Evolutionary conservation across 2,888 invertebrate species (phyloP), one percentile per base, ranked within the genome.

Genomic region (Stegana nigrithorax): DNA sequence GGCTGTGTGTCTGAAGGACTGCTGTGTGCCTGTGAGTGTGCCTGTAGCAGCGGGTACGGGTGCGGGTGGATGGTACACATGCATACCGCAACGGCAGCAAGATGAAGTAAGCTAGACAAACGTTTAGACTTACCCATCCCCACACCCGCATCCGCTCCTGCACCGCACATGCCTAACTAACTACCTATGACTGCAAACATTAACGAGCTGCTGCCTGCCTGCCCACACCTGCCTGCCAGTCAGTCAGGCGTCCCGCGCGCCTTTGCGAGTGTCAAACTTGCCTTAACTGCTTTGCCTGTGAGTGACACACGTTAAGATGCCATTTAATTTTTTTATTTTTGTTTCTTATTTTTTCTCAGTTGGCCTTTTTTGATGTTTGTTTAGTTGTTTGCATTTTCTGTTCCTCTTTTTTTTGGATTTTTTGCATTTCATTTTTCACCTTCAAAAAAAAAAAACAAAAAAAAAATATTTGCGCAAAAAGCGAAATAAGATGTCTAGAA

Each of bases 251-350:
- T 8, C 14, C 47, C 23, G 10, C 23, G 12, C n/a, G 21, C 8
- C 8, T 10, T 17, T 23, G 14, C 10, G 25, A 23, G 8, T 47
- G 25, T 23, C 47, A 21, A 12, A 47, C 10, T n/a, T 47, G 23
- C 2, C 47, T 47, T 23, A 23, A 47, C 12, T 44, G 21, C 17
- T 2, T 17, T 47, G 67, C 50, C 63, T 62, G 50, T 63, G 25
- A 21, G 25, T 47, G 47, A 47, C 47, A 21, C 21, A 44, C 44
- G n/a, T 44, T 44, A 19, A 44, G n/a, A 17, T 44, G n/a, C 2
- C 32, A 4, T 32, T 32, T 32, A 12, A n/a, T 36, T 36, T 36
- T 19, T 17, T 17, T 44, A 44, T 44, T 44, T n/a, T n/a, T 44
- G 10, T 44, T 21, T 44, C 4, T 44, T 10, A 44, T n/a, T n/a